Evolutionary conservation across 2,888 invertebrate genomes (phyloP).

Genomic region (Pseudococcus longispinus): DNA sequence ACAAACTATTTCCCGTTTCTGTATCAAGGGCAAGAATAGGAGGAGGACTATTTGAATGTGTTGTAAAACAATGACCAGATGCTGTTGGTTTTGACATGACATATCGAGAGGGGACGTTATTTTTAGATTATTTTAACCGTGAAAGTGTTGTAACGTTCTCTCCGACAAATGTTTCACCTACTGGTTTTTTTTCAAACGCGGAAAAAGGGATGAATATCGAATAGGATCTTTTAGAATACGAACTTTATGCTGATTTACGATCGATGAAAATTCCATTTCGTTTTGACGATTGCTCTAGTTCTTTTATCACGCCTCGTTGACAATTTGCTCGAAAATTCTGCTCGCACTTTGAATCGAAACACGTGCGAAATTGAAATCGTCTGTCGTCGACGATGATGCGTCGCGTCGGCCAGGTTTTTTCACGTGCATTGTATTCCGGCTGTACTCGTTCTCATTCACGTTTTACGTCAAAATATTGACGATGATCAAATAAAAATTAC

Average conservation of each 20-base stretch:
- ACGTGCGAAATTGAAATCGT: background rate
- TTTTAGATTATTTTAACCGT: constrained; percentile 27
- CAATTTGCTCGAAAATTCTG: background rate
- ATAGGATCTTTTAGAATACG: background rate
- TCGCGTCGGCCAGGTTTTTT: background rate
- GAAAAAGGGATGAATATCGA: background rate
- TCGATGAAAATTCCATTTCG: background rate
- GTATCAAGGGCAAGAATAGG: constrained; percentile 12
- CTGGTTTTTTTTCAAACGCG: background rate
- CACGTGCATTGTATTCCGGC: constrained; percentile 3
- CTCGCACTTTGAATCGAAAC: background rate
- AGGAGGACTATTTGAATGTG: background rate
- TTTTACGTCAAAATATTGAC: constrained; percentile 28
- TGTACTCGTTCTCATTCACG: constrained; percentile 25
- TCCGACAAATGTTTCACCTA: background rate
- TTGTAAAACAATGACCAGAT: constrained; percentile 27
- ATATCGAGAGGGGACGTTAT: background rate
- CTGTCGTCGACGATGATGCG: background rate
- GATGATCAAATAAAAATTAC: constrained; percentile 44
- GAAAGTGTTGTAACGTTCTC: background rate
- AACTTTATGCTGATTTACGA: background rate
- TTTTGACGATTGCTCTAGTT: background rate
- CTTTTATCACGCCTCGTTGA: background rate
- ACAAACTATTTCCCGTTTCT: constrained; percentile 5
- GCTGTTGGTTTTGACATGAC: background rate